These are phyloP conservation scores for Dysmachus trigonus DNA, from an alignment of 2,888 invertebrate genomes.

Conservation along the genomic window DNA sequence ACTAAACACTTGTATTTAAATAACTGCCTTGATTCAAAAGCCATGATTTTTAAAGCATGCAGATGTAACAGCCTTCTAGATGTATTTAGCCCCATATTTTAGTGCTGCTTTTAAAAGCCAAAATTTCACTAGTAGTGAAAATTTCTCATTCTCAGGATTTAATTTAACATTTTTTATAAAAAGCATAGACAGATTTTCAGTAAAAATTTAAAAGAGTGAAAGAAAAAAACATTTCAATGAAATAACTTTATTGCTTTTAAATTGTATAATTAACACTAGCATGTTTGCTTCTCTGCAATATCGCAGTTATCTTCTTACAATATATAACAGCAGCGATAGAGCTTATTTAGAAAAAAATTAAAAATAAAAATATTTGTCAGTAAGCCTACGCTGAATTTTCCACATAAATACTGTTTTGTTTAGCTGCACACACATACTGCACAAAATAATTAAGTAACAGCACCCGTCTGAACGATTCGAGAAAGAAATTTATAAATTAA, in stretches of 20 bases:
- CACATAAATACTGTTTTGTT: background rate
- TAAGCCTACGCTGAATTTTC: background rate
- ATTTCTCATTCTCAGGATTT: no score
- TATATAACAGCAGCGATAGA: background rate
- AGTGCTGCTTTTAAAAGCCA: no score
- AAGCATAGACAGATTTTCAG: no score
- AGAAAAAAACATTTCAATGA: background rate
- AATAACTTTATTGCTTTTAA: background rate
- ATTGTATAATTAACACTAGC: background rate
- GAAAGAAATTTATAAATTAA: background rate
- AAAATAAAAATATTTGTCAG: background rate
- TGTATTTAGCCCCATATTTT: no score
- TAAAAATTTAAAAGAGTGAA: background rate
- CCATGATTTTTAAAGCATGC: no score
- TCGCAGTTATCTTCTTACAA: background rate
- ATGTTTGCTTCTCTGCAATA: background rate
- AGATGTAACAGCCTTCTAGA: no score
- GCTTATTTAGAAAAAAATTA: background rate
- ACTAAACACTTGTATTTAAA: no score
- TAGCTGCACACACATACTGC: background rate
- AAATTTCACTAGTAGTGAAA: no score
- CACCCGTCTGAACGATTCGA: background rate
- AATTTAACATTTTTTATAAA: no score
- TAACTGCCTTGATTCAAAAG: no score
- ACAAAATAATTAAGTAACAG: slow-evolving; percentile 10